These are phyloP conservation scores for Tortrix viridana DNA, from an alignment of 2,888 invertebrate species.

Conservation along the genomic window DNA sequence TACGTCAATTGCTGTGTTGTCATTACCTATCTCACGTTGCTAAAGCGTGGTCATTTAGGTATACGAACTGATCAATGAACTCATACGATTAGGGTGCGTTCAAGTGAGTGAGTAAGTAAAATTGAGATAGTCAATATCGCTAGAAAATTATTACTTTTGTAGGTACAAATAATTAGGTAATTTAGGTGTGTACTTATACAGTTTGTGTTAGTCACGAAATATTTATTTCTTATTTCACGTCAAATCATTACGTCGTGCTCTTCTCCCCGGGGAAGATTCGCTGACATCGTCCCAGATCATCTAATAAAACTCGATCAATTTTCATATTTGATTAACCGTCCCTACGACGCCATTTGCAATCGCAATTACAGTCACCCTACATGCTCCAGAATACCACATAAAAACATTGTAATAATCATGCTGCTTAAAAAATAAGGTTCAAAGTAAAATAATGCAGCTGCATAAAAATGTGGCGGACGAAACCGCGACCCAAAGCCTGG, in stretches of 20 bases:
- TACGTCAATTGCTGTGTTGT: no score
- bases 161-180: no score
- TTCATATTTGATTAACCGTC: slow-evolving; percentile 65
- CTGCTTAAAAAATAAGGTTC: slow-evolving; percentile 45
- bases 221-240: background rate
- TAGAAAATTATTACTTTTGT: no score
- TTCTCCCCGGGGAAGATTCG: slow-evolving; percentile 4
- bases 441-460: slow-evolving; percentile 46
- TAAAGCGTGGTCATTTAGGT: no score
- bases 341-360: slow-evolving; percentile 75
- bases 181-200: no score
- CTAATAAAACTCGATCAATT: slow-evolving; percentile 55
- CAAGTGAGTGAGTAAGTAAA: no score
- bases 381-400: slow-evolving; percentile 39
- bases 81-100: no score
- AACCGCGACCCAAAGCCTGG: slow-evolving; percentile 69
- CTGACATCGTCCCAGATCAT: slow-evolving; percentile 24
- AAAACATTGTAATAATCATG: background rate
- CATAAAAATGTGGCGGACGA: slow-evolving; percentile 45
- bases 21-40: no score
- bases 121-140: no score
- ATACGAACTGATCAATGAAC: no score
- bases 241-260: background rate
- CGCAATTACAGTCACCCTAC: slow-evolving; percentile 66
- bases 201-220: no score